Percentiles rank a stretch among this genome's conserved stretches.
Conservation (phyloP, 2,113 vertebrate genomes). For the Gavialis gangeticus region DNA sequence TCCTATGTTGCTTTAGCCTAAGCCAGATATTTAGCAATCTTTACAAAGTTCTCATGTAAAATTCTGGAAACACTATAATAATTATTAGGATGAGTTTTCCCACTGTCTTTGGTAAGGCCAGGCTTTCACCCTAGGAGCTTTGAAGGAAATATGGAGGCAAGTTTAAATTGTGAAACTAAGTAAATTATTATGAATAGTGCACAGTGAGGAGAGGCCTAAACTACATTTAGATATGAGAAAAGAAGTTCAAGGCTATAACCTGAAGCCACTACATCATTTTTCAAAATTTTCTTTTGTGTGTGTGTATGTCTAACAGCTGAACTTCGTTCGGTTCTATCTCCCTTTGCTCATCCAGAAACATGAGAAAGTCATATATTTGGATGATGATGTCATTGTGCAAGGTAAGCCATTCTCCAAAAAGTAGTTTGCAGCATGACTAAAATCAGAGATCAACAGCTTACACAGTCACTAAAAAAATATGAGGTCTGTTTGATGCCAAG, state of each 20-base stretch:
- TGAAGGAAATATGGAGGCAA: neutral
- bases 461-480: neutral
- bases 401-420: conserved; percentile 76
- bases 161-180: neutral
- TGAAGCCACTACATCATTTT: neutral
- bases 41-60: neutral
- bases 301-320: conserved; percentile 85
- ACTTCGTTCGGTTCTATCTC: conserved; percentile 95
- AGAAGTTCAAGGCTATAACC: neutral
- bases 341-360: conserved; percentile 90
- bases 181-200: neutral
- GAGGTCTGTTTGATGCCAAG: neutral
- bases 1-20: neutral
- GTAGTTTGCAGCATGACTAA: neutral
- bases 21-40: neutral
- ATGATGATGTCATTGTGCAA: conserved; percentile 97
- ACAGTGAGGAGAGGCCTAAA: neutral
- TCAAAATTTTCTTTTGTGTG: neutral
- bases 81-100: neutral
- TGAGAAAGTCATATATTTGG: conserved; percentile 92
- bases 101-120: neutral
- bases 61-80: neutral
- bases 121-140: neutral
- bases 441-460: neutral
- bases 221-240: neutral